Conservation (phyloP, 1,140 invertebrate genomes). For the Drosophila obscura region DNA sequence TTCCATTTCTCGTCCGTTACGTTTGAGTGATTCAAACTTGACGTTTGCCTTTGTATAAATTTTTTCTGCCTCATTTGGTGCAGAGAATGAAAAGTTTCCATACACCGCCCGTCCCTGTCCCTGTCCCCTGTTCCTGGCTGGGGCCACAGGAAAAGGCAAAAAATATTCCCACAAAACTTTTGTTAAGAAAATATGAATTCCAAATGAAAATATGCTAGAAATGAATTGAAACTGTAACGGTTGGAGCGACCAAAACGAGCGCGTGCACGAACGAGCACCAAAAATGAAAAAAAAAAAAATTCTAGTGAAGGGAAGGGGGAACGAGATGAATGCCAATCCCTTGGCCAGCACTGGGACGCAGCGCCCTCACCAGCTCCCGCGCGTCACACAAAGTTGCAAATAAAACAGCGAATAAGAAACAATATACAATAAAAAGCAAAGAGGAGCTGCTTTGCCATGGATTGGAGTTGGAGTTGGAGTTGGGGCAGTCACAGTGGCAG, state of each 20-base stretch:
- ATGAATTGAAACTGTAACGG: slow-evolving; percentile 80
- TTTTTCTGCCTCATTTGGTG: slow-evolving; percentile 80
- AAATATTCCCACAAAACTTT: slow-evolving; percentile 72
- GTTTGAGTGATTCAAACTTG: slow-evolving; percentile 81
- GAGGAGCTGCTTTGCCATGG: slow-evolving; percentile 13
- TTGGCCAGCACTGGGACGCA: slow-evolving; percentile 4
- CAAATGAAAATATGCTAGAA: slow-evolving; percentile 82
- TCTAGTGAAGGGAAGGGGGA: too few species aligned
- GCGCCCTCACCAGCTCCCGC: background rate
- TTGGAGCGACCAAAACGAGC: slow-evolving; percentile 66
- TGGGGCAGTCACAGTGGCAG: slow-evolving; percentile 17
- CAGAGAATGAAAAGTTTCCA: slow-evolving; percentile 80
- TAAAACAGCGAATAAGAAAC: slow-evolving; percentile 81
- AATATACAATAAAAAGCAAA: slow-evolving; percentile 74
- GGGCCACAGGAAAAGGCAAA: slow-evolving; percentile 43
- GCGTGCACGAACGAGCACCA: slow-evolving; percentile 73
- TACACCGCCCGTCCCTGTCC: slow-evolving; percentile 11
- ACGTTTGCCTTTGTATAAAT: slow-evolving; percentile 80
- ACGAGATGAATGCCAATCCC: slow-evolving; percentile 58
- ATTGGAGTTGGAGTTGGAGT: slow-evolving; percentile 6
- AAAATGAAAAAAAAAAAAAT: slow-evolving; percentile 19
- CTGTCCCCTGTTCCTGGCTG: background rate
- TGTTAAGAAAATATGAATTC: slow-evolving; percentile 83
- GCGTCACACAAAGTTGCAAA: slow-evolving; percentile 71
- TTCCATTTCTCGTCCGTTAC: slow-evolving; percentile 81